Conservation (phyloP, 1,140 invertebrate species). For the Parapsyche elsis region DNA sequence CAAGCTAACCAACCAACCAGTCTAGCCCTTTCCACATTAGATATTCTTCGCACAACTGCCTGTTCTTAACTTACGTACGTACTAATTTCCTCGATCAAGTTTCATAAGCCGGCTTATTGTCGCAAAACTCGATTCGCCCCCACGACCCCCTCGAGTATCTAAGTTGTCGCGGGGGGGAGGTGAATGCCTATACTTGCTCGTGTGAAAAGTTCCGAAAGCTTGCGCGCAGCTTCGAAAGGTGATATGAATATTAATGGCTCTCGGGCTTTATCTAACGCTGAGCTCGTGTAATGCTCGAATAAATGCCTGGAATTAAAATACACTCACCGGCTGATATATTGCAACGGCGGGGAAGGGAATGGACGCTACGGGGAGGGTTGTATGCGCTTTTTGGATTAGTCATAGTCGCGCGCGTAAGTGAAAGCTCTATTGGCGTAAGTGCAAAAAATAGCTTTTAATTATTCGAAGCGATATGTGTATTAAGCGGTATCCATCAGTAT, state of each 20-base stretch:
- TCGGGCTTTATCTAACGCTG: slow-evolving; percentile 47
- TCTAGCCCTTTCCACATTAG: slow-evolving; percentile 20
- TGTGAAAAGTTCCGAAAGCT: slow-evolving; percentile 53
- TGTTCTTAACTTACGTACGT: slow-evolving; percentile 45
- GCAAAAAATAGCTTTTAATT: background rate
- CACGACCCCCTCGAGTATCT: slow-evolving; percentile 8
- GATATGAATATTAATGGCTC: slow-evolving; percentile 56
- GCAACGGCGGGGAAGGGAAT: background rate
- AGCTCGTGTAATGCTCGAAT: slow-evolving; percentile 23
- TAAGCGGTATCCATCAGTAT: too few relatives aligned
- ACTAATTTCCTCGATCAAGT: slow-evolving; percentile 56
- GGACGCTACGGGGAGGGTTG: background rate
- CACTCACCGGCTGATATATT: background rate
- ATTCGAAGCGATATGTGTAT: background rate
- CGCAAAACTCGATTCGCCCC: slow-evolving; percentile 50
- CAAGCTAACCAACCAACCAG: background rate
- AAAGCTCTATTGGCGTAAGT: background rate
- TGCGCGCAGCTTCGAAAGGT: slow-evolving; percentile 49
- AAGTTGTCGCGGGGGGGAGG: too few relatives aligned
- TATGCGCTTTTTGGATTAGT: slow-evolving; percentile 7
- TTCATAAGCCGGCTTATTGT: slow-evolving; percentile 57
- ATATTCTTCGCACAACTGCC: slow-evolving; percentile 36
- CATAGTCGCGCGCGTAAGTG: background rate
- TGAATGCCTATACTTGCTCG: slow-evolving; percentile 7
- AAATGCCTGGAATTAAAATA: slow-evolving; percentile 25